phyloP scores from a whole-genome alignment of 2,113 vertebrate genomes.

The Paradisaea rubra region DNA sequence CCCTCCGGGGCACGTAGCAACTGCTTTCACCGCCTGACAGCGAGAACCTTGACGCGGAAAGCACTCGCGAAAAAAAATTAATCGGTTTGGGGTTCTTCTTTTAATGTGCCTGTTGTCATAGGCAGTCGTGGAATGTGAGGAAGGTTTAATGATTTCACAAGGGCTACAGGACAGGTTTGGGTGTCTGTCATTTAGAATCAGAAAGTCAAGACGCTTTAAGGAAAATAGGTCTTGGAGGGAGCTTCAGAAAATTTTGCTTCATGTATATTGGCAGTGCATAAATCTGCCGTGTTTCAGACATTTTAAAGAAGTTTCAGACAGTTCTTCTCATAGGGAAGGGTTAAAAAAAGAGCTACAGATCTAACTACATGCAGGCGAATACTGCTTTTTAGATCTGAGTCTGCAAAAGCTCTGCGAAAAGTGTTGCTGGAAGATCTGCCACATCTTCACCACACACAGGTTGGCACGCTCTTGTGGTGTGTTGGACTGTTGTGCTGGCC shows the following conservation, averaged over 20 bases:
- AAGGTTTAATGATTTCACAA: background rate
- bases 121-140: accelerated
- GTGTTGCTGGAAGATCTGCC: background rate
- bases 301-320: background rate
- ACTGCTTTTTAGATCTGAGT: background rate
- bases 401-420: background rate
- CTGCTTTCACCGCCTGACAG: accelerated
- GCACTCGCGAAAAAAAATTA: accelerated
- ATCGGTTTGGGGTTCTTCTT: background rate
- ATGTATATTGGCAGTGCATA: background rate
- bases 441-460: no score
- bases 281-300: background rate
- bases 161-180: background rate
- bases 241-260: background rate
- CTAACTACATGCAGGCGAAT: background rate
- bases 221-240: accelerated
- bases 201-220: background rate
- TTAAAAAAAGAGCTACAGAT: background rate
- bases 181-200: background rate
- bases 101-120: background rate
- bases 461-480: background rate
- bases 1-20: no score
- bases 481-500: background rate
- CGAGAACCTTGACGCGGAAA: background rate
- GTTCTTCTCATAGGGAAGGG: background rate